Evolutionary conservation across 2,113 vertebrate species (phyloP).

Genomic region (Coryphaenoides rupestris): DNA sequence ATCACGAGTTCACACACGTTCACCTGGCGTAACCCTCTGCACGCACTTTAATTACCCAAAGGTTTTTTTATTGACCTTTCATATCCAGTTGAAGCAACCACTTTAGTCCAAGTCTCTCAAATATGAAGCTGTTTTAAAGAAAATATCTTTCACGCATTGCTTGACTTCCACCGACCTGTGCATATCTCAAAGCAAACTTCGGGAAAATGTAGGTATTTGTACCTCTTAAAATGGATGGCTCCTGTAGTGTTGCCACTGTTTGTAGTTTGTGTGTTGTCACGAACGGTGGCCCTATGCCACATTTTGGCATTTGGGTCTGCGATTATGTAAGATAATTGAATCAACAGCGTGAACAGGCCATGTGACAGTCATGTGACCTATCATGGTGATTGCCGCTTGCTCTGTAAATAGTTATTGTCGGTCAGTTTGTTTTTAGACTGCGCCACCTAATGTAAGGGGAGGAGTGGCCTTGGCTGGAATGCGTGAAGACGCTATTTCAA

Average conservation of each 20-base stretch:
- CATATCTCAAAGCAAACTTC: background rate
- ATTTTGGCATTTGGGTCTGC: too few relatives aligned
- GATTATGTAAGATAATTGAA: too few relatives aligned
- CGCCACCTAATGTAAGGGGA: background rate
- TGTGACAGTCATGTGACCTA: too few relatives aligned
- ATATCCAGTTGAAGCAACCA: background rate
- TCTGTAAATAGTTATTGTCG: too few relatives aligned
- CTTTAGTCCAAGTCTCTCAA: background rate
- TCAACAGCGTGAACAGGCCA: too few relatives aligned
- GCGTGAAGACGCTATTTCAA: background rate
- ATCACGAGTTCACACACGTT: conserved; percentile 31
- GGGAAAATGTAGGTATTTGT: too few relatives aligned
- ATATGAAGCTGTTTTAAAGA: background rate
- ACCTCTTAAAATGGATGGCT: too few relatives aligned
- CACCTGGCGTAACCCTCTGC: conserved; percentile 27
- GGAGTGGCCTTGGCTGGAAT: too few relatives aligned
- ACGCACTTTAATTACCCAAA: conserved; percentile 1
- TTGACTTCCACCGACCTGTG: background rate
- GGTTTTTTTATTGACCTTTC: background rate
- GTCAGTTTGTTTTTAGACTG: conserved; percentile 5
- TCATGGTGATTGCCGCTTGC: too few relatives aligned
- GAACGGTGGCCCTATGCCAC: too few relatives aligned
- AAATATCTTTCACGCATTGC: background rate
- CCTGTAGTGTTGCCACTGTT: too few relatives aligned
- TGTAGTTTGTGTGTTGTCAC: too few relatives aligned